phyloP scores from a whole-genome alignment of 92 coral and sea anemone species.

The Anthopleura xanthogrammica region DNA sequence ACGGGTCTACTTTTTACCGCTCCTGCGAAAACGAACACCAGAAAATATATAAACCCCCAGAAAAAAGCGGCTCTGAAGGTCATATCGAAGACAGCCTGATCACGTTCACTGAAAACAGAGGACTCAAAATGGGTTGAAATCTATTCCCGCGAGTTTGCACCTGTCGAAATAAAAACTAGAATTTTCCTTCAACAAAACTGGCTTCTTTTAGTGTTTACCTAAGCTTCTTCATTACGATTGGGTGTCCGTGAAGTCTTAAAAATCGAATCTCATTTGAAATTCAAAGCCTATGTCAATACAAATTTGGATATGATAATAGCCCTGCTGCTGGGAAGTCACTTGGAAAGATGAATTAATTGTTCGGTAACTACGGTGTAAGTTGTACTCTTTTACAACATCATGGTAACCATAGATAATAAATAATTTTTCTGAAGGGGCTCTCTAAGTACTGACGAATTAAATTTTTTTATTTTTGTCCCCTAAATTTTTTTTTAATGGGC shows the following conservation, averaged over 20 bases:
- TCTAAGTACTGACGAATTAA: background rate
- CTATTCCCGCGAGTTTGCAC: conserved; percentile 1
- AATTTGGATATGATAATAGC: conserved; percentile 30
- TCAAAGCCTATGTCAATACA: conserved; percentile 30
- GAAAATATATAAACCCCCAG: conserved; percentile 15
- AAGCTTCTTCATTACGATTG: conserved; percentile 16
- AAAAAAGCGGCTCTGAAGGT: conserved; percentile 19
- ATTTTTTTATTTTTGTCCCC: background rate
- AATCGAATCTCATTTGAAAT: conserved; percentile 30
- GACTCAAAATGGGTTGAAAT: background rate
- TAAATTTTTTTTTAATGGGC: background rate
- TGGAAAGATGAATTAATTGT: conserved; percentile 20
- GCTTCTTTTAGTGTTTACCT: conserved; percentile 13
- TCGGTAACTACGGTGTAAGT: conserved; percentile 11
- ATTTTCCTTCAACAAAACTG: conserved; percentile 20
- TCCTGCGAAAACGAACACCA: conserved; percentile 16
- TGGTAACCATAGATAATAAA: conserved; percentile 5
- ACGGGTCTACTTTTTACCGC: conserved; percentile 31
- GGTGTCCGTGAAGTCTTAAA: conserved; percentile 11
- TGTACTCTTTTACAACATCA: background rate
- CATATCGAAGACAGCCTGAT: conserved; percentile 10
- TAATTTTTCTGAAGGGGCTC: background rate
- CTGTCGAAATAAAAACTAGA: conserved; percentile 3
- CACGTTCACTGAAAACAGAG: conserved; percentile 11
- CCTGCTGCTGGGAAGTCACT: background rate